Conservation (phyloP, 2,888 invertebrate species). For the Chymomyza caudatula region DNA sequence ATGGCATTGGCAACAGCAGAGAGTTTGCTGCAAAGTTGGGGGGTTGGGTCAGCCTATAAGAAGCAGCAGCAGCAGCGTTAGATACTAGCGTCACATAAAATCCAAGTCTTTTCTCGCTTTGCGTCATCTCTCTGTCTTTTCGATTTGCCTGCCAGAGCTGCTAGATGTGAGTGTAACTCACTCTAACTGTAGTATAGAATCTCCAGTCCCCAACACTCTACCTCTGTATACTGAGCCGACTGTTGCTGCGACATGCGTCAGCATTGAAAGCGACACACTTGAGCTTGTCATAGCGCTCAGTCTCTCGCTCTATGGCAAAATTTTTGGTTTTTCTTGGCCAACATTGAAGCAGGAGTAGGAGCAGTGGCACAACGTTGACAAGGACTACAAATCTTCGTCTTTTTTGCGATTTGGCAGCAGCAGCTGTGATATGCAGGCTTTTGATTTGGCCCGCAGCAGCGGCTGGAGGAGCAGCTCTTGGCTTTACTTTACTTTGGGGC, state of each 20-base stretch:
- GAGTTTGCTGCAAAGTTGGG: not conserved
- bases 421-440: constrained; percentile 1
- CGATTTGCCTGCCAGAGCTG: not conserved
- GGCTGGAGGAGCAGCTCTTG: not conserved
- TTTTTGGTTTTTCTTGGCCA: constrained; percentile 4
- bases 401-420: not conserved
- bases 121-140: constrained; percentile 12
- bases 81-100: constrained; percentile 36
- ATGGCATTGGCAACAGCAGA: not conserved
- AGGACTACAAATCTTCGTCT: not conserved
- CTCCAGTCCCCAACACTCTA: not conserved
- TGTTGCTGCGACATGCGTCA: constrained; percentile 33
- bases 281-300: constrained; percentile 49
- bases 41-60: constrained; percentile 1
- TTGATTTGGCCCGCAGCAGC: not conserved
- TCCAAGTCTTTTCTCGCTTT: constrained; percentile 24
- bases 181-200: constrained; percentile 19
- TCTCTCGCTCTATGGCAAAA: not conserved
- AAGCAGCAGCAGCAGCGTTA: constrained; percentile 15
- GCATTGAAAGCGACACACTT: constrained; percentile 45
- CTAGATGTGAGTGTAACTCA: constrained; percentile 26
- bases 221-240: not conserved
- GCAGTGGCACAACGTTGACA: not conserved
- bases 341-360: not conserved
- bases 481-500: constrained; percentile 16